Evolutionary conservation across 1,140 invertebrate species (phyloP).

Genomic region (Drosophila miranda): DNA sequence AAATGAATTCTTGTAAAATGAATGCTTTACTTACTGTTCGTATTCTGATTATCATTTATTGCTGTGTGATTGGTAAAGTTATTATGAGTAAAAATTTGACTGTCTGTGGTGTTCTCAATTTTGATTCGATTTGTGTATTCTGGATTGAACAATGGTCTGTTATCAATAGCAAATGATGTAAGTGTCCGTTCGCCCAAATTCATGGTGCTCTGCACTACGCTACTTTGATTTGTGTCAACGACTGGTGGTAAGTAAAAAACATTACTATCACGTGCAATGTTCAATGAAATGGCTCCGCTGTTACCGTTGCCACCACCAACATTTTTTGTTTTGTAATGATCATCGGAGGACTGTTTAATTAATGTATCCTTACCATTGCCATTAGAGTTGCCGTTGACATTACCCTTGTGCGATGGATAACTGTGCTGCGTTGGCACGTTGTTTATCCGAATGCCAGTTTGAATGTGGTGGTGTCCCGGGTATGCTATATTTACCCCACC

Average conservation of each 20-base stretch:
- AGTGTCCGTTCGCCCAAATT: conserved; percentile 39
- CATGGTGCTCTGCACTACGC: conserved; percentile 66
- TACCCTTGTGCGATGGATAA: conserved; percentile 68
- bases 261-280: conserved; percentile 22
- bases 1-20: conserved; percentile 22
- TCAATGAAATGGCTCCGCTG: conserved; percentile 14
- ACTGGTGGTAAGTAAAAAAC: conserved; percentile 36
- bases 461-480: conserved; percentile 70
- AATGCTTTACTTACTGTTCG: conserved; percentile 51
- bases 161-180: conserved; percentile 10
- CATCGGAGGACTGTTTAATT: conserved; percentile 14
- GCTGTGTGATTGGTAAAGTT: conserved; percentile 60
- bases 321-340: conserved; percentile 31
- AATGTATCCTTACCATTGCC: conserved; percentile 60
- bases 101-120: conserved; percentile 51
- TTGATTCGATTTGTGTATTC: conserved; percentile 16
- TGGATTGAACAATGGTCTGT: conserved; percentile 3
- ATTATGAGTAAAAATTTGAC: conserved; percentile 21
- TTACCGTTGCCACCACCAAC: conserved; percentile 17
- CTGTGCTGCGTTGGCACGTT: conserved; percentile 78
- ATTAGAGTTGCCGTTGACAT: conserved; percentile 54
- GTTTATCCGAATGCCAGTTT: conserved; percentile 80
- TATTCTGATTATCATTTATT: conserved; percentile 79
- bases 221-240: conserved; percentile 62
- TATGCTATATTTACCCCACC: conserved; percentile 58